These are phyloP conservation scores for Benitochromis conjunctus DNA, from an alignment of 2,113 vertebrate genomes.

Conservation along the genomic window DNA sequence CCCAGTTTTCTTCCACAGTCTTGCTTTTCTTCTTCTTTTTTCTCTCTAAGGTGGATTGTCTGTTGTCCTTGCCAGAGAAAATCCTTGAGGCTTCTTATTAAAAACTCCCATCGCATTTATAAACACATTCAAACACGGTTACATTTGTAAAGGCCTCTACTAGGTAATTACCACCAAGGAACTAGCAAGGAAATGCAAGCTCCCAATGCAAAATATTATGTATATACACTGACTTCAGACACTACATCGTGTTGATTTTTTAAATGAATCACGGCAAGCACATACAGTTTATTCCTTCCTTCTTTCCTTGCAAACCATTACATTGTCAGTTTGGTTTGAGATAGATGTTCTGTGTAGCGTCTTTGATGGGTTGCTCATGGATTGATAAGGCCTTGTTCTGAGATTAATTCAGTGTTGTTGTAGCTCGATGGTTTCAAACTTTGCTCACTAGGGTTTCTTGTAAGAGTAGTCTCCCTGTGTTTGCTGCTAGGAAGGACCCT, in stretches of 20 bases:
- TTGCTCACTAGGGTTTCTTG: not conserved
- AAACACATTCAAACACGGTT: not conserved
- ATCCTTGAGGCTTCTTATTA: conserved; percentile 48
- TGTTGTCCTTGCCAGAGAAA: not conserved
- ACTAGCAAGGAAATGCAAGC: not conserved
- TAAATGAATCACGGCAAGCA: not conserved
- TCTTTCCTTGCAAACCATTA: not conserved
- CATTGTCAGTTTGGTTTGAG: not conserved
- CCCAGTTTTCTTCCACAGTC: not conserved
- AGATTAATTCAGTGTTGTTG: not conserved
- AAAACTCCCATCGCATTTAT: not conserved
- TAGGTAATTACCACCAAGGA: not conserved
- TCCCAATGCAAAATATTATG: not conserved
- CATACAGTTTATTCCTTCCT: not conserved
- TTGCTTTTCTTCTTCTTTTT: conserved; percentile 8
- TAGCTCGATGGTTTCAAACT: not conserved
- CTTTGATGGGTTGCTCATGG: not conserved
- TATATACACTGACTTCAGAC: not conserved
- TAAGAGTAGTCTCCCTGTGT: not conserved
- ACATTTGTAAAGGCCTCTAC: not conserved
- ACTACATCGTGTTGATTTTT: not conserved
- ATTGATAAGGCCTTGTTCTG: not conserved
- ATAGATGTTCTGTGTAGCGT: not conserved
- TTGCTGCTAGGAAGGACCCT: not conserved
- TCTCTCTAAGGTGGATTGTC: conserved; percentile 11